phyloP scores from a whole-genome alignment of 92 coral and sea anemone species.

The Heteractis magnifica region DNA sequence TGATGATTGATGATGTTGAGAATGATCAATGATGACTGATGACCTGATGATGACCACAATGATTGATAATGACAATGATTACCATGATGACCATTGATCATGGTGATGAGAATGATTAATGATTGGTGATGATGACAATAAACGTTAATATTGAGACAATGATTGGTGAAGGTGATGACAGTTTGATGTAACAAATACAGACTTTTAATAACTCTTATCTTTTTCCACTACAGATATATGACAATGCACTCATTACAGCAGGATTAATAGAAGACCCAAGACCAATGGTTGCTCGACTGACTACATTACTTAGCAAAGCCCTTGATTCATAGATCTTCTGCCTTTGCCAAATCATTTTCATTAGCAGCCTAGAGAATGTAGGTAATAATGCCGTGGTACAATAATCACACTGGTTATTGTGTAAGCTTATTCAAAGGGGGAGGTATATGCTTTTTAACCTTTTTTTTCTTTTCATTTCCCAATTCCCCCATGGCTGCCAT shows the following conservation, averaged over 20 bases:
- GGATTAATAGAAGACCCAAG: slow-evolving; percentile 95
- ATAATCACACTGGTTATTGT: not conserved
- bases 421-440: not conserved
- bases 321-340: slow-evolving; percentile 35
- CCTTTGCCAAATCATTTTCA: not conserved
- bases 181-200: not conserved
- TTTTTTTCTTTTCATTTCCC: too few species aligned
- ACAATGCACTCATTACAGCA: slow-evolving; percentile 95
- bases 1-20: too few species aligned
- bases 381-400: not conserved
- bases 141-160: not conserved
- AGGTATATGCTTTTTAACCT: too few species aligned
- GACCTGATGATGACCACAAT: not conserved
- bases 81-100: not conserved
- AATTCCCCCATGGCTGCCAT: too few species aligned
- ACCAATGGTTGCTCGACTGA: slow-evolving; percentile 91
- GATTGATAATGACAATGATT: not conserved
- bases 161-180: not conserved
- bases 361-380: not conserved
- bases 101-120: not conserved
- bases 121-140: not conserved
- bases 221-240: slow-evolving; percentile 61
- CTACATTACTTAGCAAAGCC: slow-evolving; percentile 68
- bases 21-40: not conserved
- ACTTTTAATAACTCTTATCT: not conserved